These are phyloP conservation scores for Ictidomys tridecemlineatus DNA, from an alignment of 2,113 vertebrate genomes.

Conservation along the genomic window DNA sequence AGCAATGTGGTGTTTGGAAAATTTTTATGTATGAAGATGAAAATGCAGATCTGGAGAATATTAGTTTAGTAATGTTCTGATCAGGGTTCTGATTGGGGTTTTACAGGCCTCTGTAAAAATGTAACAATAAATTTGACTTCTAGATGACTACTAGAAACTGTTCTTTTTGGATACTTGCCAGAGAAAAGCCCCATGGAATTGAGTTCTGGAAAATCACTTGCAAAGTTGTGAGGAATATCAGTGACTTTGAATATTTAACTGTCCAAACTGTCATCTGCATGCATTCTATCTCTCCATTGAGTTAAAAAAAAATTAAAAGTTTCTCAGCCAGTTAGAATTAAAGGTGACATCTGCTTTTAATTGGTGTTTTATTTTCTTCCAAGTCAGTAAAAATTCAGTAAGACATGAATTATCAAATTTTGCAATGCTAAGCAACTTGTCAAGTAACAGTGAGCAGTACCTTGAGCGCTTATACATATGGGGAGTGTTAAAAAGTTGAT, in stretches of 20 bases:
- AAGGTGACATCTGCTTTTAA: slow-evolving; percentile 86
- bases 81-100: neutral
- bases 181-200: slow-evolving; percentile 55
- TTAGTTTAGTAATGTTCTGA: slow-evolving; percentile 47
- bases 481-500: slow-evolving; percentile 93
- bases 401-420: slow-evolving; percentile 83
- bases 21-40: slow-evolving; percentile 28
- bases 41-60: slow-evolving; percentile 24
- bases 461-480: slow-evolving; percentile 91
- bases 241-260: slow-evolving; percentile 73
- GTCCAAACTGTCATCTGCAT: slow-evolving; percentile 72
- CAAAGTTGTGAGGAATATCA: slow-evolving; percentile 59
- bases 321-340: slow-evolving; percentile 77
- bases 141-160: slow-evolving; percentile 16
- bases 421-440: slow-evolving; percentile 82
- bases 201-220: slow-evolving; percentile 77
- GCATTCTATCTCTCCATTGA: slow-evolving; percentile 1
- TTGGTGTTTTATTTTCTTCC: slow-evolving; percentile 83
- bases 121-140: slow-evolving; percentile 52
- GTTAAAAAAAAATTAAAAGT: slow-evolving; percentile 50
- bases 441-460: slow-evolving; percentile 88
- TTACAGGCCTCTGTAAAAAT: slow-evolving; percentile 28
- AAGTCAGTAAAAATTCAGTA: slow-evolving; percentile 81
- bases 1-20: neutral
- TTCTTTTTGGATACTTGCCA: slow-evolving; percentile 63